Base-by-base conservation (phyloP, 1,140 invertebrate genomes). In the Ceratosolen fusciceps region DNA sequence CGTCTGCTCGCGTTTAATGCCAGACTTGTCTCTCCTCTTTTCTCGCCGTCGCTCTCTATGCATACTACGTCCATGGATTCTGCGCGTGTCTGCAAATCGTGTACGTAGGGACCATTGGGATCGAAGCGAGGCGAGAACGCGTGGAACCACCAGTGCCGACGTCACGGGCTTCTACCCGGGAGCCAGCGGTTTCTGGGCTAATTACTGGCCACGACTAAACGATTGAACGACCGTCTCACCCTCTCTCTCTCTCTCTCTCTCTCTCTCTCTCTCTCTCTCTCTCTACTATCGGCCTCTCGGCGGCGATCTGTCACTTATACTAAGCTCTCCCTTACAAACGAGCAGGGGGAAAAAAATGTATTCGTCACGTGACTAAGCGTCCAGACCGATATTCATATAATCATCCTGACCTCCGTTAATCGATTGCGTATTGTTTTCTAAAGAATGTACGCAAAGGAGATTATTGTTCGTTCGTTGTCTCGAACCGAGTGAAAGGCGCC, bases 1-100 rank as follows among this genome's bases (percentile, higher is more conserved):
- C 86, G 88, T 90, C 89, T 84, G 85, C 83, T 88, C 86, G 83
- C 77, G 85, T 90, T 90, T 89, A 86, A 89, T 87, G 87, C 87
- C 82, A 86, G 85, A 87, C 80, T 86, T 86, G 86, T 2, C 31
- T 31, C 34, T 34, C 16, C 56, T 60, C 56, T n/a, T 2, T 2
- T 1, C 10, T 10, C 10, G 4, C 9, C 8, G 21, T 24, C 34
- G 39, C 24, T 62, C 21, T 68, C 16, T 68, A n/a, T 19, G 54
- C 31, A 77, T 72, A n/a, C n/a, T n/a, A n/a, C n/a, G n/a, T n/a
- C n/a, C n/a, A n/a, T n/a, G n/a, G n/a, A n/a, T n/a, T n/a, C n/a
- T n/a, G n/a, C n/a, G n/a, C n/a, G n/a, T n/a, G n/a, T n/a, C n/a
- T n/a, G n/a, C n/a, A 19, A 77, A 71, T 67, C 67, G 76, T n/a